Conservation (phyloP, 2,113 vertebrate species). For the Nibea albiflora region DNA sequence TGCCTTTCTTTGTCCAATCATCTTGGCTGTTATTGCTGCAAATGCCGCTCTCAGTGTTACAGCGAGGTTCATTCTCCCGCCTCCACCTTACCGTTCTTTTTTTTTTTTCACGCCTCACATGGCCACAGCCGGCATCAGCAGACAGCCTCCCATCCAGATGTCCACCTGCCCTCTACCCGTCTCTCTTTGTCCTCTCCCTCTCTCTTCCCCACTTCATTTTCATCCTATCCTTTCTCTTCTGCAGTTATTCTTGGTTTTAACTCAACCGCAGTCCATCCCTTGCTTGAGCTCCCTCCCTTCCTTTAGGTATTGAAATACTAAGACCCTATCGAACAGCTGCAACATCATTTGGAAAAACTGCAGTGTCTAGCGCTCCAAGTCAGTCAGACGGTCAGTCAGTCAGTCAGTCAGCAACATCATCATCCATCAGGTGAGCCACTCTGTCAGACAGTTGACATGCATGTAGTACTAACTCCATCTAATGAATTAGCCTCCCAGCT, state of each 20-base stretch:
- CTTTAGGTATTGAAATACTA: background rate
- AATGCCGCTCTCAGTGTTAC: conserved; percentile 23
- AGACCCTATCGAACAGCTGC: background rate
- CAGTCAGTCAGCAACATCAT: conserved; percentile 19
- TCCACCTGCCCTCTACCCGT: conserved; percentile 11
- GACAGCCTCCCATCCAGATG: conserved; percentile 25
- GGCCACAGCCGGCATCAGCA: background rate
- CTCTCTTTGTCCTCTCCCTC: conserved; percentile 5
- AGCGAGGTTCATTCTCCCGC: conserved; percentile 6
- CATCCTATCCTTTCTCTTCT: background rate
- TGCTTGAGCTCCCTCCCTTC: background rate
- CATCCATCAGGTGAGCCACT: conserved; percentile 46
- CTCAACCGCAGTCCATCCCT: background rate
- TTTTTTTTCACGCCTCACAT: conserved; percentile 6
- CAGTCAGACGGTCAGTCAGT: conserved; percentile 16
- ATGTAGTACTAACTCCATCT: conserved; percentile 35
- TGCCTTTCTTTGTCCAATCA: conserved; percentile 56
- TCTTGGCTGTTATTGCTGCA: conserved; percentile 34
- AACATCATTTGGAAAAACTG: conserved; percentile 44
- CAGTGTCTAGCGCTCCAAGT: conserved; percentile 21
- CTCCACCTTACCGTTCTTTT: conserved; percentile 12
- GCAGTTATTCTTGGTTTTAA: background rate
- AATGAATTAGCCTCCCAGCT: conserved; percentile 57
- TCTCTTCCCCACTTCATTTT: background rate
- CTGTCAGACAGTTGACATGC: conserved; percentile 48